Evolutionary conservation across 2,113 vertebrate genomes (phyloP), one percentile per base, ranked within the genome.

Genomic region (Chaetops frenatus): DNA sequence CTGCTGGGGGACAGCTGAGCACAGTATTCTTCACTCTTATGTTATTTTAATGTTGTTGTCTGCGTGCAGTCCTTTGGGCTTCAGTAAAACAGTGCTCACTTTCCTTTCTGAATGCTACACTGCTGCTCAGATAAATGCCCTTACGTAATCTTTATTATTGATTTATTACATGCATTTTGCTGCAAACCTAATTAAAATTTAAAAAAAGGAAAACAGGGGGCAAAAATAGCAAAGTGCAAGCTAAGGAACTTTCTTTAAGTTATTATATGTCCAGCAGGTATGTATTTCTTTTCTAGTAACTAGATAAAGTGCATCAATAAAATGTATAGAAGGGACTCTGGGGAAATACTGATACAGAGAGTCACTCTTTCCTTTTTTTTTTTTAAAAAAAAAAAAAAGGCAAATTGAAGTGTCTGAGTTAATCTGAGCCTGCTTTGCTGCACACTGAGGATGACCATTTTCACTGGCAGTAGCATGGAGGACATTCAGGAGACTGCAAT

Each of bases 71-170:
- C 79, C 79, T 94, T 66, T 70, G 78, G 67, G 85, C 40, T 87
- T 85, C 61, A 73, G 57, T 24, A 85, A 85, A 90, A 70, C 61
- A 72, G 33, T 18, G 60, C 33, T 78, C 57, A 48, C 73, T 88
- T 86, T 84, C 64, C 60, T 60, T 78, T 86, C 42, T 66, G 76
- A 94, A 81, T 53, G 76, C 69, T 66, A 71, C n/a, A 38, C 29
- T 65, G 36, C 48, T 89, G 86, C 60, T 89, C 64, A 94, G 77
- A 74, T 64, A 71, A 83, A 86, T 71, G 20, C 22, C 42, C 88
- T 94, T 95, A 92, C 56, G 78, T 81, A 83, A 94, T 42, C 88
- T 93, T 90, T 83, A 86, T 81, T 94, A 88, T 40, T 88, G 91
- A 97, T 92, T 73, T 78, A 91, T 76, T 74, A 79, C 36, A 71